Base-by-base conservation (phyloP, 2,888 invertebrate genomes). In the Sarcophaga rosellei region DNA sequence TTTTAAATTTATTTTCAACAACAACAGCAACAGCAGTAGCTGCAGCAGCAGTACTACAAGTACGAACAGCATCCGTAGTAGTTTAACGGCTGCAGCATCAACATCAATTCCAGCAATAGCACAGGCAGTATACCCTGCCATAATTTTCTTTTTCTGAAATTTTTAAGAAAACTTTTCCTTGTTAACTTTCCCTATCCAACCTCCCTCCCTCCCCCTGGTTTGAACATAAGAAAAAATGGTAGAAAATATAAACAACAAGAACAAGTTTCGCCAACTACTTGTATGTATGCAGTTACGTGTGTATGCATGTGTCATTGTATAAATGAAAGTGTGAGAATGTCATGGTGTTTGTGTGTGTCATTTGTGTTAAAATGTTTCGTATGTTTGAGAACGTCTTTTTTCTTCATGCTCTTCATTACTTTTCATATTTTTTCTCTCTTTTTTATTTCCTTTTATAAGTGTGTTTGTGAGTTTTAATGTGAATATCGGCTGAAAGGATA, bases 1-100 rank as follows among this genome's bases (percentile, higher is more conserved):
- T 81, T 79, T 83, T 65, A 65, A 69, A 68, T 77, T 79, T 69
- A 76, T 76, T 74, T 77, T 53, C 70, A 76, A 59, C 80, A 76
- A 62, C 69, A 69, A 17, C 61, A 45, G 63, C 73, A 83, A 68
- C 63, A 72, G 76, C 35, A 35, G 35, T 0, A 73, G 59, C 70
- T 70, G 35, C 35, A 1, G 15, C 61, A 69, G 17, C 61, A 69
- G 17, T 73, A 25, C 4, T 47, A 66, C 21, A 21, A 69, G n/a
- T 44, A 44, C 44, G 17, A 68, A 47, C 68, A 68, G 20, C 68
- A 77, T 17, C 61, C 17, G 21, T 21, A 21, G 21, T 21, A 21
- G 59, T 69, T 35, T 35, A 35, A 35, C 73, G 69, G 57, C 65
- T 62, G 68, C 63, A 69, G 12, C 69, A 73, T 65, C 65, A 61